Conservation (phyloP, 2,113 vertebrate species). For the Chiloscyllium plagiosum region DNA sequence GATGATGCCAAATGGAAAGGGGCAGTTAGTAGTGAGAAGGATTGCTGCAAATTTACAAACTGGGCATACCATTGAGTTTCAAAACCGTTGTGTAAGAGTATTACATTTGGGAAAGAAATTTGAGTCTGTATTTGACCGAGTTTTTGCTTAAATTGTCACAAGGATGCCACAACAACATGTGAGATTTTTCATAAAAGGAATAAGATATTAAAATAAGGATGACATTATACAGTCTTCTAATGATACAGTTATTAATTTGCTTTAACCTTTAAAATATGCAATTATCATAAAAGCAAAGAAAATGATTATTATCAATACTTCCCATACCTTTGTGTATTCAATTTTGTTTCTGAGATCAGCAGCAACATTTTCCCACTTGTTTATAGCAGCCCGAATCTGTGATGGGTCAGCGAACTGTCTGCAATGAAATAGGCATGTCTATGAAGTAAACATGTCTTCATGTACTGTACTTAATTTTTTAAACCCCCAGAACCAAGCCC, state of each 20-base stretch:
- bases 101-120: background rate
- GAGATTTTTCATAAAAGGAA: background rate
- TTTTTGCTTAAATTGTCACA: background rate
- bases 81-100: background rate
- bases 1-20: background rate
- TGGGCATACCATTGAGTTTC: background rate
- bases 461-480: background rate
- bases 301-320: no score
- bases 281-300: background rate
- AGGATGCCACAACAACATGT: background rate
- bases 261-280: background rate
- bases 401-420: background rate
- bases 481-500: background rate
- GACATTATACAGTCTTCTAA: background rate
- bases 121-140: background rate
- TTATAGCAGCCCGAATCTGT: background rate
- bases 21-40: background rate
- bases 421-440: background rate
- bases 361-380: conserved; percentile 18
- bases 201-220: background rate
- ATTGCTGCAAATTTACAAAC: background rate
- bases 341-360: conserved; percentile 31
- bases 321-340: conserved; percentile 19
- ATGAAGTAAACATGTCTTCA: background rate
- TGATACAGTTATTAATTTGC: background rate